Evolutionary conservation across 2,113 vertebrate genomes (phyloP), one percentile per base, ranked within the genome.

Genomic region (Dolichallabes microphthalmus): DNA sequence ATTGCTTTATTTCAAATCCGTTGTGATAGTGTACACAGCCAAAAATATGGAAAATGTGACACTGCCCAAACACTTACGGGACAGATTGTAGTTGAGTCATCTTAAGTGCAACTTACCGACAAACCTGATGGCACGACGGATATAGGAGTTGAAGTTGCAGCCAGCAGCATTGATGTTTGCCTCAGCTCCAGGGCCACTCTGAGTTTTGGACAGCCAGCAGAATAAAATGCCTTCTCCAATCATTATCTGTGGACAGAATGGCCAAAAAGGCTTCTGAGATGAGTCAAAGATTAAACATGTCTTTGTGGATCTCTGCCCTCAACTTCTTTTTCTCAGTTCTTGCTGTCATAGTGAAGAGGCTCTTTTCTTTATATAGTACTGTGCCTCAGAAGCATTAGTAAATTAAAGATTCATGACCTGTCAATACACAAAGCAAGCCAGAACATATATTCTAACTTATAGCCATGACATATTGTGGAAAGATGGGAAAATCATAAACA

Each of bases 61-160:
- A 45, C 45, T 45, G 7, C 0, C 7, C 45, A 45, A 45, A 8
- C 45, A 45, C 45, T 45, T 45, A 45, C 45, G 45, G 0, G 55
- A 52, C 71, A 27, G 5, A 27, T 25, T 80, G 68, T 32, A 39
- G 20, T 32, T 35, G 25, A 14, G 66, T 12, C 50, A 63, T 64
- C 25, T 8, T 35, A 74, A 73, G 79, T 81, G 22, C 55, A 76
- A 81, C 82, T 52, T 94, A 99, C 98, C 98, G 90, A 99, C 94
- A 81, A 99, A 99, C 93, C 98, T 96, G 88, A 99, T 95, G 0
- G 97, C 97, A 93, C 98, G 95, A 89, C 98, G 95, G 68, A 99
- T 96, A 88, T 97, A 99, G 73, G 98, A 99, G 92, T 99, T 99
- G 94, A 99, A 99, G 95, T 98, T 99, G 91, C 98, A 99, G 88